Conservation (phyloP, 2,888 invertebrate species). For the Neoscelio sp. region DNA sequence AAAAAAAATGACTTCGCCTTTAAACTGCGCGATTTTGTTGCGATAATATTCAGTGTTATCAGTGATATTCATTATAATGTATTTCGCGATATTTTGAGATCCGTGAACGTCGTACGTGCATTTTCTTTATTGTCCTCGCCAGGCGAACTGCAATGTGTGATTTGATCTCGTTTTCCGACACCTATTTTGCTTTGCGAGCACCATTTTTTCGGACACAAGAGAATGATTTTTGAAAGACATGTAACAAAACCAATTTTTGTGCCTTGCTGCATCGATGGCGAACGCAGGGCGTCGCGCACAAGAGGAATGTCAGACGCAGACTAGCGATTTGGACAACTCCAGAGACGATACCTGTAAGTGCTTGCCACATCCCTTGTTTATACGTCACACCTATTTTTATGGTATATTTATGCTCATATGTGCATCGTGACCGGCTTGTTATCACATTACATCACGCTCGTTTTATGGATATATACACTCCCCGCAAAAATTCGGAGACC, state of each 20-base stretch:
- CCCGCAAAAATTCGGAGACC: too few species aligned
- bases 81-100: slow-evolving; percentile 33
- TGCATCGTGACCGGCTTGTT: slow-evolving; percentile 63
- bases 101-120: slow-evolving; percentile 67
- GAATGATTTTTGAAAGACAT: slow-evolving; percentile 58
- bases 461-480: not conserved
- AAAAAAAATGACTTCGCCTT: not conserved
- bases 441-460: slow-evolving; percentile 1
- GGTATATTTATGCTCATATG: slow-evolving; percentile 24
- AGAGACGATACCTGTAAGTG: slow-evolving; percentile 78
- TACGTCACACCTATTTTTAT: slow-evolving; percentile 13
- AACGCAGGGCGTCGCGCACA: slow-evolving; percentile 78
- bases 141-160: slow-evolving; percentile 46
- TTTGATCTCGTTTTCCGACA: slow-evolving; percentile 42
- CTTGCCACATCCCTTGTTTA: slow-evolving; percentile 34
- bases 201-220: slow-evolving; percentile 58
- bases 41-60: not conserved
- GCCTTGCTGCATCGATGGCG: slow-evolving; percentile 78
- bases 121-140: slow-evolving; percentile 65
- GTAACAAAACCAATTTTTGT: slow-evolving; percentile 77
- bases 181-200: slow-evolving; percentile 63
- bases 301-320: slow-evolving; percentile 79
- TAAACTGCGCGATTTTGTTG: too few species aligned
- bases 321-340: slow-evolving; percentile 79
- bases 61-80: not conserved